Conservation (phyloP, 2,888 invertebrate species). For the Tipula helvola region DNA sequence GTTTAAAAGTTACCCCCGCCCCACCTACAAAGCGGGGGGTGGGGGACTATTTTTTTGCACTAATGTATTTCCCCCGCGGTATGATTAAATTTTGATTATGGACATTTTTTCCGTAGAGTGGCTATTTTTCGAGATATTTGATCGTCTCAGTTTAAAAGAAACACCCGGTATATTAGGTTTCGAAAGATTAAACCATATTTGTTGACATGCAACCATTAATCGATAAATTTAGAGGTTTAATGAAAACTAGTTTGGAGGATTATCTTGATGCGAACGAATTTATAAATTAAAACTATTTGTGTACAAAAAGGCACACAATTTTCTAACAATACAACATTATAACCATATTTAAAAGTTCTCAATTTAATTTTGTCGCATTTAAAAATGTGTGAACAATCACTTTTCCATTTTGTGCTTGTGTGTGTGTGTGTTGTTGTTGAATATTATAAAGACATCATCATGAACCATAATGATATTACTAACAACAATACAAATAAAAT, state of each 20-base stretch:
- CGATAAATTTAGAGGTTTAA: not conserved
- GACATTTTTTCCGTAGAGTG: no score
- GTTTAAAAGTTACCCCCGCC: no score
- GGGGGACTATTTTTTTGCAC: no score
- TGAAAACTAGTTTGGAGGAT: not conserved
- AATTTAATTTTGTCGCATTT: not conserved
- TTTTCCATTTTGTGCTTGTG: not conserved
- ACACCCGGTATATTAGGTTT: no score
- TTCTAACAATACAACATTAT: not conserved
- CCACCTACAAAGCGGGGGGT: no score
- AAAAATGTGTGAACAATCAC: not conserved
- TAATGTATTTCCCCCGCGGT: no score
- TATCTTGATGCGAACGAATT: not conserved
- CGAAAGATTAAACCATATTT: not conserved
- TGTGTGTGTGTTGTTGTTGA: not conserved
- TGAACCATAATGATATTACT: not conserved
- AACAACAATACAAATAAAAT: not conserved
- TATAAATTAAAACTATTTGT: not conserved
- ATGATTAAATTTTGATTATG: no score
- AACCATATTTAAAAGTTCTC: not conserved
- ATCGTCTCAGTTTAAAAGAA: no score
- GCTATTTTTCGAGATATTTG: no score
- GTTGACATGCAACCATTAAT: not conserved
- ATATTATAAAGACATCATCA: not conserved
- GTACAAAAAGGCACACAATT: not conserved